A percentile compares a stretch with the other conserved stretches of the same genome.
Evolutionary conservation across 2,888 invertebrate species (phyloP).

Genomic region (Scrobipalpa atriplicella): DNA sequence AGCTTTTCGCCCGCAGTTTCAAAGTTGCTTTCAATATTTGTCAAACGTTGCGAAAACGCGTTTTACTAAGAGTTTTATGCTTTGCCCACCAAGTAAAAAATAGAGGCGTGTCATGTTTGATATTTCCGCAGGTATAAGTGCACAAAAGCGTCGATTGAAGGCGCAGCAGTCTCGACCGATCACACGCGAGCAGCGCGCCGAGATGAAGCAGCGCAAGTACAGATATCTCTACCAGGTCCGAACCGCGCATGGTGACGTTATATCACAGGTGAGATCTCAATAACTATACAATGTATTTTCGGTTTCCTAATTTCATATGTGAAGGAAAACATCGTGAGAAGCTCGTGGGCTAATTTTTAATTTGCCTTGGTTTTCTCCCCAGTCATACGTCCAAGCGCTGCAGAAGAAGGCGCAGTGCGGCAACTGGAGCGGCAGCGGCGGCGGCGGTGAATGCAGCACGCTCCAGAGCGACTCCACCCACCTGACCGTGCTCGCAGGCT

Average conservation of each 20-base stretch:
- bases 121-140: conserved; percentile 61
- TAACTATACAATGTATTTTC: too few relatives aligned
- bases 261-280: conserved; percentile 86
- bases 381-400: conserved; percentile 91
- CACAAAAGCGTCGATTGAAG: conserved; percentile 70
- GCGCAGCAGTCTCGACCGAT: conserved; percentile 73
- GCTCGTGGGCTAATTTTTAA: too few relatives aligned
- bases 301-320: too few relatives aligned
- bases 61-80: neutral
- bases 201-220: conserved; percentile 92
- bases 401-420: conserved; percentile 88
- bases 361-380: conserved; percentile 32
- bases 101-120: too few relatives aligned
- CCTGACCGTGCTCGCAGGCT: conserved; percentile 88
- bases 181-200: conserved; percentile 89
- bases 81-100: too few relatives aligned
- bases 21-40: too few relatives aligned
- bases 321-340: too few relatives aligned
- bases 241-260: conserved; percentile 94
- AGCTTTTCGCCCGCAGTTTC: too few relatives aligned
- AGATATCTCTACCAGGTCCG: conserved; percentile 94
- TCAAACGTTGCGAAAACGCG: too few relatives aligned
- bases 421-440: conserved; percentile 71
- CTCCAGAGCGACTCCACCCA: conserved; percentile 91
- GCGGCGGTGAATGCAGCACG: conserved; percentile 87